Evolutionary conservation across 2,888 invertebrate species (phyloP), one percentile per base, ranked within the genome.

Genomic region (Poecilus cupreus): DNA sequence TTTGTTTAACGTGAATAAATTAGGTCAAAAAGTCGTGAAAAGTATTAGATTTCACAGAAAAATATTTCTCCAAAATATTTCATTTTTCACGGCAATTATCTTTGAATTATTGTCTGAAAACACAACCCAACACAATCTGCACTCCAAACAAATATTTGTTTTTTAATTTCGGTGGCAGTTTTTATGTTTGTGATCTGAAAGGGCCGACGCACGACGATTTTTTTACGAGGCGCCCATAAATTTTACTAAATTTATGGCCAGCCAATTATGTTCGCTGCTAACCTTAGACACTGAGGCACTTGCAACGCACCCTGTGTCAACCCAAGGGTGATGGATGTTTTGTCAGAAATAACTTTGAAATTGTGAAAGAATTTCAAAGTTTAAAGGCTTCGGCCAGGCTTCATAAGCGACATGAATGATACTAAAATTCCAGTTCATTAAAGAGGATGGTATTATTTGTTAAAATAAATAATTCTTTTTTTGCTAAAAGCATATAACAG

Each of bases 191-290:
- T 10, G 10, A 54, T 57, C 46, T 60, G 49, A 79, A 82, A 60
- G 54, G 82, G 72, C 64, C 72, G 24, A 54, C 54, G 11, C 16
- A 54, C 22, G 60, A 46, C 74, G 57, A 54, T 54, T 82, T 51
- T 82, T 82, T 79, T 57, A 83, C 83, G 82, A 81, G 16, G 39
- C 20, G 18, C n/a, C 82, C 85, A 85, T 86, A 86, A 85, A 85
- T 85, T 85, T 84, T 57, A 43, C 46, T 51, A 85, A 84, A 86
- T 86, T 85, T 86, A 85, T 85, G 85, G 83, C 82, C 82, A 80
- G 80, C 84, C 84, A 84, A 84, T 84, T 84, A 84, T 83, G 80
- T 82, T 83, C 68, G 43, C 74, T 24, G 68, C 57, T 74, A 81
- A 81, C 78, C 72, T 68, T 68, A 68, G 64, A 68, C 64, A 68